Percentiles rank a stretch among this genome's conserved stretches.
Evolutionary conservation across 2,797 vertebrate species (phyloP).

Genomic region (Setipinna tenuifilis): DNA sequence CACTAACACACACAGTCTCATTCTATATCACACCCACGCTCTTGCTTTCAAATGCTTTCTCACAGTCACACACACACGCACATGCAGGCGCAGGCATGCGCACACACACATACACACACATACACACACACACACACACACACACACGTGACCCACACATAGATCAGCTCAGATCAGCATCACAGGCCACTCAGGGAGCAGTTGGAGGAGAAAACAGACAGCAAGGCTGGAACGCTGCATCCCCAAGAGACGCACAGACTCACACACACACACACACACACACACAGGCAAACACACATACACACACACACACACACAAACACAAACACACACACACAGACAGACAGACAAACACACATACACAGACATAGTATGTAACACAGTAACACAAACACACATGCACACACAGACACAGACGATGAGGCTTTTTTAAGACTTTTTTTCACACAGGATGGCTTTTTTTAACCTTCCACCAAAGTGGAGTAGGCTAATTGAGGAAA

Average conservation of each 20-base stretch:
- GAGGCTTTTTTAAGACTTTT: too few species aligned
- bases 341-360: not conserved
- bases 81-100: not conserved
- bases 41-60: not conserved
- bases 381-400: constrained; percentile 8
- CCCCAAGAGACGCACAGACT: constrained; percentile 7
- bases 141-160: constrained; percentile 31
- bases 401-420: not conserved
- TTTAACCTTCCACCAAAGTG: constrained; percentile 70
- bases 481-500: constrained; percentile 76
- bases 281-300: constrained; percentile 24
- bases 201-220: constrained; percentile 11
- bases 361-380: not conserved
- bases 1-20: not conserved
- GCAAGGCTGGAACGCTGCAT: not conserved
- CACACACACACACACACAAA: constrained; percentile 30
- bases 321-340: constrained; percentile 19
- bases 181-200: constrained; percentile 13
- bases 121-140: constrained; percentile 29
- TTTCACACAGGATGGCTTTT: constrained; percentile 53
- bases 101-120: constrained; percentile 13
- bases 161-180: constrained; percentile 16
- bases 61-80: not conserved
- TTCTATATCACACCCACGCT: not conserved
- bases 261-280: constrained; percentile 34